A percentile compares a stretch with the other conserved stretches of the same genome.
Conservation (phyloP, 2,888 invertebrate species). For the Ceraclea dissimilis region DNA sequence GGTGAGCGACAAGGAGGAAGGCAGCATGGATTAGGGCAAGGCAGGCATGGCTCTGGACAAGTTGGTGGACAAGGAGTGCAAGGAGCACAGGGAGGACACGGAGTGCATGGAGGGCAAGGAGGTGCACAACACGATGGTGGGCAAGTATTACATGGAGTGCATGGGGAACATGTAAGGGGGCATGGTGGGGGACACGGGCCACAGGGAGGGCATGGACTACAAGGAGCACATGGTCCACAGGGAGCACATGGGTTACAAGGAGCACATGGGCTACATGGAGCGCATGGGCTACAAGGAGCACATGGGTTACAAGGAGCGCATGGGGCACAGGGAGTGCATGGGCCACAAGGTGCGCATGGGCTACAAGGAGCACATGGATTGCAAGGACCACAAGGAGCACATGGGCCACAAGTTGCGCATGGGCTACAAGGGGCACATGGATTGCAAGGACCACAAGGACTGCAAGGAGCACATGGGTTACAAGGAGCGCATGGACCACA, state of each 20-base stretch:
- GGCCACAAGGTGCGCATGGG: not conserved
- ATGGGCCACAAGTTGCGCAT: not conserved
- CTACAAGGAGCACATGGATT: not conserved
- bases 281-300: not conserved
- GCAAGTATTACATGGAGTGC: not conserved
- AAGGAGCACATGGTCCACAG: not conserved
- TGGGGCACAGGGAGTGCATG: not conserved
- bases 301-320: not conserved
- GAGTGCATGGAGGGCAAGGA: not conserved
- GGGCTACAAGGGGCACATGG: not conserved
- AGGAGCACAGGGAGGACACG: not conserved
- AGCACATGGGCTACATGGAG: not conserved
- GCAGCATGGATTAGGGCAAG: too few species aligned
- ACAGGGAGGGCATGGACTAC: too few species aligned
- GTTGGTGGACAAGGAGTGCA: too few species aligned
- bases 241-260: not conserved
- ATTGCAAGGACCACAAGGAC: not conserved
- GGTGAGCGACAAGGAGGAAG: not conserved
- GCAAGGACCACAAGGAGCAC: not conserved
- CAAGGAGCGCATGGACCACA: not conserved
- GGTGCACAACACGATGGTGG: not conserved
- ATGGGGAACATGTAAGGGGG: not conserved
- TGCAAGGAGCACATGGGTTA: not conserved
- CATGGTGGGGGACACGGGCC: too few species aligned
- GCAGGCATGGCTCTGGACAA: too few species aligned